A percentile compares a stretch with the other conserved stretches of the same genome.
phyloP scores from a whole-genome alignment of 2,113 vertebrate species.

The Okapia johnstoni region DNA sequence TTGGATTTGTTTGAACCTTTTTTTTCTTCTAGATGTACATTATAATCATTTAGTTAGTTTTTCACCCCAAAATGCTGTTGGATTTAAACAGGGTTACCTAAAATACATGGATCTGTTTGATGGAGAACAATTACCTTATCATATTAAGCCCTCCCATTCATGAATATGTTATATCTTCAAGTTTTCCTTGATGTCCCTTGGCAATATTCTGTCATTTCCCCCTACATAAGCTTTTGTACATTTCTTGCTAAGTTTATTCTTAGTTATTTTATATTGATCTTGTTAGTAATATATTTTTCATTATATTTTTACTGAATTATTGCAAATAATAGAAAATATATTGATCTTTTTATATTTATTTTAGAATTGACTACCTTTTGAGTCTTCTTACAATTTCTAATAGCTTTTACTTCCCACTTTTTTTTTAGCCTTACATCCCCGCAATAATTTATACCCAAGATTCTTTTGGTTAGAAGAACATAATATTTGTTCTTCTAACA shows the following conservation, averaged over 20 bases:
- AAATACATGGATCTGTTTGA: background rate
- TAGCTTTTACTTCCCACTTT: background rate
- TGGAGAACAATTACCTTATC: background rate
- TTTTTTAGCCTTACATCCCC: background rate
- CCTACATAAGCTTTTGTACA: background rate
- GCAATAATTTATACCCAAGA: background rate
- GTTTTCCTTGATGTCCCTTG: background rate
- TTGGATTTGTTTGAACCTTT: background rate
- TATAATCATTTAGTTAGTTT: background rate
- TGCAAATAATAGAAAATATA: constrained; percentile 7
- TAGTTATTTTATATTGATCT: background rate
- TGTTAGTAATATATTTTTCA: background rate
- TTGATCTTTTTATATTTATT: background rate
- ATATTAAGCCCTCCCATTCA: background rate
- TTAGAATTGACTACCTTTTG: background rate
- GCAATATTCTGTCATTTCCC: background rate
- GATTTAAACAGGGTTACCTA: background rate
- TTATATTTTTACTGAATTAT: background rate
- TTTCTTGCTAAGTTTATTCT: background rate
- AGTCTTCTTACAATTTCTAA: background rate
- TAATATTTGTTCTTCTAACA: background rate
- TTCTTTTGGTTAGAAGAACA: background rate
- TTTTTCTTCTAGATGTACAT: background rate
- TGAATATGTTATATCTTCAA: background rate
- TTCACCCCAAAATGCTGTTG: background rate